A percentile compares a stretch with the other conserved stretches of the same genome.
These are phyloP conservation scores for Rapana venosa DNA, from an alignment of 2,888 invertebrate genomes.

Conservation along the genomic window DNA sequence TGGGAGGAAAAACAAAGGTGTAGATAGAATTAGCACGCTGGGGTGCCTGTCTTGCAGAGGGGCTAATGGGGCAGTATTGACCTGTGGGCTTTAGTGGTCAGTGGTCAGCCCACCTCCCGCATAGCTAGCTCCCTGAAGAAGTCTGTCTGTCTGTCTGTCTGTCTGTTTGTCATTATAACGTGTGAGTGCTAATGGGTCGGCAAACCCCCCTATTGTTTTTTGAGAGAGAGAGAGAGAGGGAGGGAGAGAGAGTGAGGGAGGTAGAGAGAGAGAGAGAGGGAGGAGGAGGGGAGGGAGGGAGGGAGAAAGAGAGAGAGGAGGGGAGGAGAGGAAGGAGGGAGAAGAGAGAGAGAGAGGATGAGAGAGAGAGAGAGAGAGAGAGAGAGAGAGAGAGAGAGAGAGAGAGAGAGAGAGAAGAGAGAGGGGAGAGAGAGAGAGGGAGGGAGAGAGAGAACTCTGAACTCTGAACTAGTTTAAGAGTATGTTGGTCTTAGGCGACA, in stretches of 20 bases:
- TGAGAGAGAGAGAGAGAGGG: constrained; percentile 17
- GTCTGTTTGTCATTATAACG: not conserved
- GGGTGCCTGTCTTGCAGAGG: not conserved
- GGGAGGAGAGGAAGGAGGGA: not conserved
- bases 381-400: not conserved
- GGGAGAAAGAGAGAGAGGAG: not conserved
- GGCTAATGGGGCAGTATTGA: not conserved
- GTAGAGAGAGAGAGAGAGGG: constrained; percentile 2
- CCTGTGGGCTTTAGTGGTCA: not conserved
- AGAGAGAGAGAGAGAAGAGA: not conserved
- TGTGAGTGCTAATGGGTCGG: not conserved
- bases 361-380: not conserved
- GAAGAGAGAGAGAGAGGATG: not conserved
- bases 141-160: not conserved
- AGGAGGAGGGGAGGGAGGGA: not conserved
- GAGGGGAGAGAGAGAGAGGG: not conserved
- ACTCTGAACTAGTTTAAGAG: not conserved
- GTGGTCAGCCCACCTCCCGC: not conserved
- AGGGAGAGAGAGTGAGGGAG: not conserved
- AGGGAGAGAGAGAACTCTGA: constrained; percentile 12
- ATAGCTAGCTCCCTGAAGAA: not conserved
- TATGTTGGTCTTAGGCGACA: no score
- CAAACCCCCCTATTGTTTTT: not conserved
- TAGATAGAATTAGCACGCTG: no score
- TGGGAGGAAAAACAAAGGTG: no score